Percentiles rank a stretch among this genome's conserved stretches.
Conservation (phyloP, 2,797 vertebrate genomes). For the Helostoma temminkii region DNA sequence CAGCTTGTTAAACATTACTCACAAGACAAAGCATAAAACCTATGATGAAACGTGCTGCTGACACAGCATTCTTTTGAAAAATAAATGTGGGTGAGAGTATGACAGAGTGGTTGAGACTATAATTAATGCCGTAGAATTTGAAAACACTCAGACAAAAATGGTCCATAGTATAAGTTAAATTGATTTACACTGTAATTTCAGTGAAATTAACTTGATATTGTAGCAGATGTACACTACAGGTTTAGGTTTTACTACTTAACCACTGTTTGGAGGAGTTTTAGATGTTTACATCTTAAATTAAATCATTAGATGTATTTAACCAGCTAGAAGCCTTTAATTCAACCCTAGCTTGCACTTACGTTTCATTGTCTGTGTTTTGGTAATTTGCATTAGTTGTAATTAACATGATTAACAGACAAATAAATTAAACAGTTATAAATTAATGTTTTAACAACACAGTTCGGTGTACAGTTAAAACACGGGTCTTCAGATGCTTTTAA, state of each 20-base stretch:
- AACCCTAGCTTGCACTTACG: too few relatives aligned
- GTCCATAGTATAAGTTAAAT: not conserved
- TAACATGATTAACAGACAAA: too few relatives aligned
- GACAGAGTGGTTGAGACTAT: not conserved
- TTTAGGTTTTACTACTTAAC: too few relatives aligned
- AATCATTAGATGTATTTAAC: too few relatives aligned
- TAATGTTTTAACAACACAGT: too few relatives aligned
- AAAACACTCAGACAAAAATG: not conserved
- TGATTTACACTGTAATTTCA: not conserved
- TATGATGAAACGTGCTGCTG: constrained; percentile 4
- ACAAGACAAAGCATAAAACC: not conserved
- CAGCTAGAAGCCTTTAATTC: too few relatives aligned
- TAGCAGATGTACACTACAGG: not conserved
- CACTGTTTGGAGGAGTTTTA: too few relatives aligned
- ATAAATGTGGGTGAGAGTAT: not conserved
- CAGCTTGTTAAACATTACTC: not conserved
- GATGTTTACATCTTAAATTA: too few relatives aligned
- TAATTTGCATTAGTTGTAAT: too few relatives aligned
- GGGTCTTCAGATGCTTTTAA: not conserved
- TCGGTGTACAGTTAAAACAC: not conserved
- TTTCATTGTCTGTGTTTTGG: too few relatives aligned
- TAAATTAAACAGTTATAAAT: too few relatives aligned
- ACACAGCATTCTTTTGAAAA: not conserved
- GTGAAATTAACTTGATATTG: not conserved
- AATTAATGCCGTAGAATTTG: not conserved